phyloP scores from a whole-genome alignment of 2,797 vertebrate species.

The Chelon labrosus region DNA sequence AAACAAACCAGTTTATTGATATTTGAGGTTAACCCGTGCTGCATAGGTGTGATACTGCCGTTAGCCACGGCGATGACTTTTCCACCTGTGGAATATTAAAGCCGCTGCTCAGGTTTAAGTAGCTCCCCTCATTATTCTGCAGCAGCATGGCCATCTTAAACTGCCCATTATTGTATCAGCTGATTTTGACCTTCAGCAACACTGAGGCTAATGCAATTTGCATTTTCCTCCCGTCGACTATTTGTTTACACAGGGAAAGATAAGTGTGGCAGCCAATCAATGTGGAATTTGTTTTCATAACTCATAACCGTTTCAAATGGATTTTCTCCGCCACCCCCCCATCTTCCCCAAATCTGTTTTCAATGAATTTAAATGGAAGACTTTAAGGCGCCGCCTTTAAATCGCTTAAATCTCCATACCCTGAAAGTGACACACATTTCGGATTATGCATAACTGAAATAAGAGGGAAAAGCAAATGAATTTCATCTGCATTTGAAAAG shows the following conservation, averaged over 20 bases:
- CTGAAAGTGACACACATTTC: constrained; percentile 71
- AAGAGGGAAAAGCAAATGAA: constrained; percentile 55
- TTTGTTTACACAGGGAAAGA: constrained; percentile 74
- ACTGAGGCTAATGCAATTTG: constrained; percentile 68
- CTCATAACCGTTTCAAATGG: constrained; percentile 77
- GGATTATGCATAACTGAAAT: constrained; percentile 63
- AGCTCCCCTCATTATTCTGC: constrained; percentile 50
- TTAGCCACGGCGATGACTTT: constrained; percentile 10
- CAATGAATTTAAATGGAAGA: constrained; percentile 79
- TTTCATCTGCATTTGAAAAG: constrained; percentile 74
- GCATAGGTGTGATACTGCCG: not conserved
- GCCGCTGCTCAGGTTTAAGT: constrained; percentile 35
- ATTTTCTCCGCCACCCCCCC: constrained; percentile 40
- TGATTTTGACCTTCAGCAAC: constrained; percentile 72
- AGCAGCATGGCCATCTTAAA: constrained; percentile 37
- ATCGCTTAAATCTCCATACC: constrained; percentile 69
- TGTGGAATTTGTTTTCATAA: constrained; percentile 76
- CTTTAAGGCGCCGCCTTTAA: constrained; percentile 70
- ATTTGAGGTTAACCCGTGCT: constrained; percentile 19
- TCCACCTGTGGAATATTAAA: constrained; percentile 40
- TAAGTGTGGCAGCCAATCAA: constrained; percentile 73
- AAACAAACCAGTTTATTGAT: constrained; percentile 9
- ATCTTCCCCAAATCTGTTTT: constrained; percentile 73
- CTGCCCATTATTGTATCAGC: constrained; percentile 56
- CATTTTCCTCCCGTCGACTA: constrained; percentile 62